These are phyloP conservation scores for Anthophora plumipes DNA, from an alignment of 2,888 invertebrate species.

Conservation along the genomic window DNA sequence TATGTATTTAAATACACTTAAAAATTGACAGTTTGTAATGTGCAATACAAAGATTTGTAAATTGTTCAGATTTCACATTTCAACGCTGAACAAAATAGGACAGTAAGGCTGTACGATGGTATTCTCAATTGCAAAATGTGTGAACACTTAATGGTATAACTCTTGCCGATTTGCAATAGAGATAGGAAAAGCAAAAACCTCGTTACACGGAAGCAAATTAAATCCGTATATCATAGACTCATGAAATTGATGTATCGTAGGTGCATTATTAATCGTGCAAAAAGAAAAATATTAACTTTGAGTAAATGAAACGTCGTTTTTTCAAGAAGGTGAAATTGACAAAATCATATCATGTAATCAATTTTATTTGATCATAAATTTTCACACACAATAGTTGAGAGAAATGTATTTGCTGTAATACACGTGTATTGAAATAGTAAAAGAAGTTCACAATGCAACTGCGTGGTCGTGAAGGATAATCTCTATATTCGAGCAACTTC, in stretches of 20 bases:
- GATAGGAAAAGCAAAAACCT: background rate
- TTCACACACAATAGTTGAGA: no score
- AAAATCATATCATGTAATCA: no score
- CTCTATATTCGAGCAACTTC: no score
- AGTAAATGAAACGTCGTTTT: no score
- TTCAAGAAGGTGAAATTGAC: no score
- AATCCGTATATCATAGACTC: background rate
- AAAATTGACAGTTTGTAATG: background rate
- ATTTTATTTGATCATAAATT: no score
- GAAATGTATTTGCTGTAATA: no score
- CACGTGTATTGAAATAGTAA: no score
- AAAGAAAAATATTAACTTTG: background rate
- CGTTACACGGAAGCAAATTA: background rate
- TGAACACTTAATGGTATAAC: background rate
- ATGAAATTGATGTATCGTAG: no score
- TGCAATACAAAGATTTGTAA: background rate
- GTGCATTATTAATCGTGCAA: background rate
- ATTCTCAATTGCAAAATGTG: conserved; percentile 12
- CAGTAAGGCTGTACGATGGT: conserved; percentile 1
- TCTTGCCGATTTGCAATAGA: background rate
- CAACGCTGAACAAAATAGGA: background rate
- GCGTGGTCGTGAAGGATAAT: no score
- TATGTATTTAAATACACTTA: no score
- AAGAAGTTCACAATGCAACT: no score
- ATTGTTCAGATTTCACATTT: background rate